phyloP scores from a whole-genome alignment of 2,888 invertebrate genomes.

The Tenodera sinensis region DNA sequence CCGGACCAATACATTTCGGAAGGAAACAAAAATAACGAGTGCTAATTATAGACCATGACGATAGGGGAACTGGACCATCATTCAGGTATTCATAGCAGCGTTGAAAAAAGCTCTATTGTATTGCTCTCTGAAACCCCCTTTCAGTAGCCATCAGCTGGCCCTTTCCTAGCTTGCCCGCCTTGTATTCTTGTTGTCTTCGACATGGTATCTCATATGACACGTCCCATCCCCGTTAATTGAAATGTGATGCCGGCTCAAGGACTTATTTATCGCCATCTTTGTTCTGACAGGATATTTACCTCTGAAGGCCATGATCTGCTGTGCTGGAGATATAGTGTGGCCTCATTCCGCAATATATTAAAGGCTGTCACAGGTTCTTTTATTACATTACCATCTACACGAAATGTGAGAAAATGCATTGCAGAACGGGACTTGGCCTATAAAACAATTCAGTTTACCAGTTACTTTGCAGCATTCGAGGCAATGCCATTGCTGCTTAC shows the following conservation, averaged over 20 bases:
- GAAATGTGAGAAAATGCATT: too few species aligned
- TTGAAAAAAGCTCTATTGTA: background rate
- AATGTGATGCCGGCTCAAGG: background rate
- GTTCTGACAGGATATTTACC: background rate
- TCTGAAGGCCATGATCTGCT: background rate
- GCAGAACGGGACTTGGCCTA: too few species aligned
- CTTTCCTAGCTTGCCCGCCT: background rate
- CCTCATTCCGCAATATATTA: background rate
- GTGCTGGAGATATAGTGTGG: background rate
- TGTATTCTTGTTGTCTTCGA: background rate
- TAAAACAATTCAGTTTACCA: too few species aligned
- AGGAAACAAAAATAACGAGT: too few species aligned
- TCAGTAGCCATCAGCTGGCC: background rate
- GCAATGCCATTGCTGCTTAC: too few species aligned
- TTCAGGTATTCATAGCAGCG: background rate
- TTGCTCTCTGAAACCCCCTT: background rate
- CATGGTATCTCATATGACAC: background rate
- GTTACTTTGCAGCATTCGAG: too few species aligned
- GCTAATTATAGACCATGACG: too few species aligned
- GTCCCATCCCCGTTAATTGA: background rate
- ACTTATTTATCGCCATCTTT: background rate
- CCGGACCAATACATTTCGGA: too few species aligned
- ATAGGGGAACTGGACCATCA: too few species aligned
- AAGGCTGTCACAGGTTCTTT: background rate
- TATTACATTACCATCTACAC: too few species aligned